Evolutionary conservation across 2,888 invertebrate genomes (phyloP).

Genomic region (Lottia scabra): DNA sequence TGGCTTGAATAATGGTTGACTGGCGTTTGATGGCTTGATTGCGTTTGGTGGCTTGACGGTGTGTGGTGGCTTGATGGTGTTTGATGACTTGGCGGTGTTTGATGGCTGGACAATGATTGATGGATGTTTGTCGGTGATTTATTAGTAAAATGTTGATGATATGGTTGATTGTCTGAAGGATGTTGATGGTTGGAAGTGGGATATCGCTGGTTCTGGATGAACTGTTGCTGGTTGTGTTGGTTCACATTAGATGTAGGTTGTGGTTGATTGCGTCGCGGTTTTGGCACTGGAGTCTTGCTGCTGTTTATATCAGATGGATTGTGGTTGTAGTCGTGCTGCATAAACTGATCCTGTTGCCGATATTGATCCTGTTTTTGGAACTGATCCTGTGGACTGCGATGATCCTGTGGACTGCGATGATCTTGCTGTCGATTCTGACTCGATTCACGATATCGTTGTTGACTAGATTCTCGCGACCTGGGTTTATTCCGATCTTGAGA

Average conservation of each 20-base stretch:
- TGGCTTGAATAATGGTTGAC: background rate
- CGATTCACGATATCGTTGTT: background rate
- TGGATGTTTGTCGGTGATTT: background rate
- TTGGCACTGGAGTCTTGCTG: background rate
- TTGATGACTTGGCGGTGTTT: background rate
- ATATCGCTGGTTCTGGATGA: background rate
- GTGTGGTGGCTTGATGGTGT: background rate
- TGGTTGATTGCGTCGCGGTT: background rate
- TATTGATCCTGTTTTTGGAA: too few relatives aligned
- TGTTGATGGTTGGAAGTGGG: background rate
- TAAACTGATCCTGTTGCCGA: background rate
- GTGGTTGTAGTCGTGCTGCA: background rate
- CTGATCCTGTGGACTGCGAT: too few relatives aligned
- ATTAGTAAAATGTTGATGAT: background rate
- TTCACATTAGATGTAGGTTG: background rate
- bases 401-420: too few relatives aligned
- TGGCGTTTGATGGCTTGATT: background rate
- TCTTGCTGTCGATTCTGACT: too few relatives aligned
- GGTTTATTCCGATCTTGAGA: background rate
- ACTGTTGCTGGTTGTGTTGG: conserved; percentile 7
- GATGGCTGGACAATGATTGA: background rate
- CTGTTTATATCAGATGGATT: background rate
- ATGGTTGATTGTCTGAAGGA: too few relatives aligned
- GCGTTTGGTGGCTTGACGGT: conserved; percentile 10
- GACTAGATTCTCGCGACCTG: background rate